Percentiles rank a stretch among this genome's conserved stretches.
Conservation (phyloP, 1,140 invertebrate genomes). For the Radopholus similis region DNA sequence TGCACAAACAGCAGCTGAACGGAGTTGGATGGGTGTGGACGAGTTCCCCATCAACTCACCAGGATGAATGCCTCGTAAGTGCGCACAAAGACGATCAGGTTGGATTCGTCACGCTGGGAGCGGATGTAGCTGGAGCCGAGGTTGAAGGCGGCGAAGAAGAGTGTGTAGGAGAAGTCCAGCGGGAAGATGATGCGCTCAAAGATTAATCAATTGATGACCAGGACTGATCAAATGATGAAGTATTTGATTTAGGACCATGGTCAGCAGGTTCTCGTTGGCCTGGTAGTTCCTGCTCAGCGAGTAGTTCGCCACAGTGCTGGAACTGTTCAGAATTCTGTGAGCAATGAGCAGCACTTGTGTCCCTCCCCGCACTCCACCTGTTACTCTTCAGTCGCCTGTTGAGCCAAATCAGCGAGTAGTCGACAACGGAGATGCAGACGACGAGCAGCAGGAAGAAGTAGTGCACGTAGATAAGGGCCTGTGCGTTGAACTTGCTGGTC, state of each 20-base stretch:
- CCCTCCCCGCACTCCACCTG: too few species aligned
- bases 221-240: too few species aligned
- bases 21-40: too few species aligned
- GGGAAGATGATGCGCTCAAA: slow-evolving; percentile 11
- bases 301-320: neutral
- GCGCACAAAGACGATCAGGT: neutral
- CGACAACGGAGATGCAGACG: neutral
- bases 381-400: neutral
- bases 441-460: neutral
- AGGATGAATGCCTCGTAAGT: slow-evolving; percentile 5
- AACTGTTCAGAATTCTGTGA: neutral
- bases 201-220: too few species aligned
- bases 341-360: too few species aligned
- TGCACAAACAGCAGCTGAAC: slow-evolving; percentile 1
- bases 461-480: neutral
- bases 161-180: slow-evolving; percentile 12
- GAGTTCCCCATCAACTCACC: neutral
- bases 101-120: neutral
- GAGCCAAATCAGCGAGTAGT: neutral
- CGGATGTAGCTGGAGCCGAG: neutral
- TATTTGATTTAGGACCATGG: too few species aligned
- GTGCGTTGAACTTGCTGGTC: neutral
- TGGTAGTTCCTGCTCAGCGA: neutral
- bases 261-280: neutral
- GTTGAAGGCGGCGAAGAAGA: slow-evolving; percentile 9